Evolutionary conservation across 2,113 vertebrate genomes (phyloP), one percentile per base, ranked within the genome.

Genomic region (Boleophthalmus pectinirostris): DNA sequence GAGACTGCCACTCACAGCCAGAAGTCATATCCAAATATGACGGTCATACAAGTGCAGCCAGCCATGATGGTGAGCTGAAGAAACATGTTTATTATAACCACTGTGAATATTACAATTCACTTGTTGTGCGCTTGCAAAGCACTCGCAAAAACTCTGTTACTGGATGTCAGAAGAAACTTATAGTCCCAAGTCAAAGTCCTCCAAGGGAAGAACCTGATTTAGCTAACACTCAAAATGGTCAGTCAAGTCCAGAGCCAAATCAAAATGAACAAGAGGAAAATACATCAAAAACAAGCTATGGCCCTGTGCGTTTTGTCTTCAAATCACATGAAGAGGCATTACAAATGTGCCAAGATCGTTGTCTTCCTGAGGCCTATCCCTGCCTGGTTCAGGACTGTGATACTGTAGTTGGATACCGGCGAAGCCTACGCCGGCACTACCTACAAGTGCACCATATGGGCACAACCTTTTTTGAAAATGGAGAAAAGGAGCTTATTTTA

Each of bases 351-450:
- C 94, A 95, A 66, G 95, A 97, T 86, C 95, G 95, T 13, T 94
- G 90, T 60, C 79, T 95, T 56, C 93, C 93, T 23, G 94, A 92
- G 0, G 94, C 95, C 61, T 98, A 95, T 72, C 98, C 98, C 0
- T 99, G 98, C 90, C 97, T 99, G 97, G 77, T 98, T 3, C 95
- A 95, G 85, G 94, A 96, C 5, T 99, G 98, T 24, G 89, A 95
- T 71, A 97, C 97, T 0, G 97, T 99, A 0, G 96, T 99, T 49
- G 94, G 93, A 0, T 71, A 96, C 81, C 88, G 94, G 35, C 91
- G 93, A 70, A 99, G 96, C 73, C 92, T 98, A 7, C 84, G 94
- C 51, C 94, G 98, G 38, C 98, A 99, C 90, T 99, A 99, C 43
- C 85, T 93, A 64, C 92, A 66, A 2, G 94, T 94, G 0, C 98